Percentiles rank a stretch among this genome's conserved stretches.
Evolutionary conservation across 2,113 vertebrate genomes (phyloP).

Genomic region (Pachypanchax playfairii): DNA sequence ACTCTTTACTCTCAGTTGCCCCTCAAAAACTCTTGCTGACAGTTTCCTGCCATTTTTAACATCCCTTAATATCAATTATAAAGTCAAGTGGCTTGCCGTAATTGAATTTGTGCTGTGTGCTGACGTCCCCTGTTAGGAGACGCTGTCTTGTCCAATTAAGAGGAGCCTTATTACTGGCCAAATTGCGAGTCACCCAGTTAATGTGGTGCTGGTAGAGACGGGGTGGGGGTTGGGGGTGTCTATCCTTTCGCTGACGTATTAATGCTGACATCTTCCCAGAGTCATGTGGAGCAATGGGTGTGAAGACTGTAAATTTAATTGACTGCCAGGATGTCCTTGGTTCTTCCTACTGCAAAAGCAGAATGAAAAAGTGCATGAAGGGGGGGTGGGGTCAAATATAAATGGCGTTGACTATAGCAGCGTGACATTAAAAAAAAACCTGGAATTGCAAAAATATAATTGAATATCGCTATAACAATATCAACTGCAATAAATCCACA

Average conservation of each 20-base stretch:
- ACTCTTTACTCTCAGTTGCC: not conserved
- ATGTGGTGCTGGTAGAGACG: not conserved
- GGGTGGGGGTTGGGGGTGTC: constrained; percentile 36
- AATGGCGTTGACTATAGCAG: constrained; percentile 10
- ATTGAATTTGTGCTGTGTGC: constrained; percentile 70
- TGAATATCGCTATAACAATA: no score
- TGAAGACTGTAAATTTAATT: constrained; percentile 56
- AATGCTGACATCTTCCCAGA: constrained; percentile 64
- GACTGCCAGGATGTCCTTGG: constrained; percentile 66
- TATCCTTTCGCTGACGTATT: constrained; percentile 65
- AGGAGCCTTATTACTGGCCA: constrained; percentile 63
- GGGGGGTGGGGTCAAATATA: constrained; percentile 2
- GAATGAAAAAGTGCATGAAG: not conserved
- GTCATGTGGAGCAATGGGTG: constrained; percentile 31
- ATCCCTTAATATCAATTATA: constrained; percentile 78
- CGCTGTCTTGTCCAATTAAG: constrained; percentile 79
- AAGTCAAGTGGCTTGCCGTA: constrained; percentile 67
- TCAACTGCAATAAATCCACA: no score
- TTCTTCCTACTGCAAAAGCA: constrained; percentile 27
- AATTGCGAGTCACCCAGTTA: constrained; percentile 61
- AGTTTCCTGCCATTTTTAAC: constrained; percentile 69
- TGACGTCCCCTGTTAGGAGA: constrained; percentile 72
- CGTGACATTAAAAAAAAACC: no score
- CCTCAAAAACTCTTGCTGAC: constrained; percentile 50
- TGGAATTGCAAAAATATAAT: constrained; percentile 26